These are phyloP conservation scores for Incurvaria masculella DNA, from an alignment of 2,888 invertebrate genomes.

Conservation along the genomic window DNA sequence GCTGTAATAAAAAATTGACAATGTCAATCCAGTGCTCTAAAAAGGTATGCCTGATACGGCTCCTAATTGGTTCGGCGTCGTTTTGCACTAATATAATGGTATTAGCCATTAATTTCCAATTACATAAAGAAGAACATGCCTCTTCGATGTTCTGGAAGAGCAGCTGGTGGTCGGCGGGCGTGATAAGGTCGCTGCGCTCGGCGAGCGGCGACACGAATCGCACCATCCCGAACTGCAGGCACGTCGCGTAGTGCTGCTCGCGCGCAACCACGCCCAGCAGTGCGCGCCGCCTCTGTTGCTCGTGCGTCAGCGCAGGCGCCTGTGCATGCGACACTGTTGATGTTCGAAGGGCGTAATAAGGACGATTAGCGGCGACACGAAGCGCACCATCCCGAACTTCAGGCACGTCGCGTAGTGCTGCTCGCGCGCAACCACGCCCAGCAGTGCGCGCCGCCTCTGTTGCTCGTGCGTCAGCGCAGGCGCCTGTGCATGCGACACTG, in stretches of 20 bases:
- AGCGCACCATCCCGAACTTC: slow-evolving; percentile 76
- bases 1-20: no score
- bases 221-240: slow-evolving; percentile 74
- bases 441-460: slow-evolving; percentile 65
- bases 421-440: slow-evolving; percentile 72
- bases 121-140: no score
- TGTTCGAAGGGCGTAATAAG: slow-evolving; percentile 75
- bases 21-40: no score
- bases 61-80: no score
- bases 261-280: slow-evolving; percentile 72
- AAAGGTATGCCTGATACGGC: no score
- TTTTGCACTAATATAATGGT: no score
- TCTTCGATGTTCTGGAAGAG: slow-evolving; percentile 86
- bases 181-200: slow-evolving; percentile 73
- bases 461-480: slow-evolving; percentile 37
- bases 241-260: slow-evolving; percentile 76
- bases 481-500: slow-evolving; percentile 19
- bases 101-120: no score
- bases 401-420: slow-evolving; percentile 75
- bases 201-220: slow-evolving; percentile 73
- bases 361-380: slow-evolving; percentile 73
- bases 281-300: slow-evolving; percentile 64
- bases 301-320: slow-evolving; percentile 23
- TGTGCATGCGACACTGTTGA: slow-evolving; percentile 18
- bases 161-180: slow-evolving; percentile 71